Evolutionary conservation across 2,113 vertebrate genomes (phyloP).

Genomic region (Grantiella picta): DNA sequence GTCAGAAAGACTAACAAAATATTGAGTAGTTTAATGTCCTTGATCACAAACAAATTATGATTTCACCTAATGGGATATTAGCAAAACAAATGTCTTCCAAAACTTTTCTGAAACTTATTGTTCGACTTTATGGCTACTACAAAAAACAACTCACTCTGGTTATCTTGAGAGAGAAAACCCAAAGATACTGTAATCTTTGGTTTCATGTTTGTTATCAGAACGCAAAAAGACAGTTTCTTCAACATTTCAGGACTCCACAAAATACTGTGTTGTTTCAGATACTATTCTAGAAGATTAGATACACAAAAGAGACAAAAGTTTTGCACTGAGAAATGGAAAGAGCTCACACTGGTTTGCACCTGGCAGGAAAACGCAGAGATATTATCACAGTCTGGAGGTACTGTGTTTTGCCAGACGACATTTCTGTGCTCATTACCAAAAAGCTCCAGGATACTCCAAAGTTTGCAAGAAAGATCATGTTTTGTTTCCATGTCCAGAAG

Average conservation of each 20-base stretch:
- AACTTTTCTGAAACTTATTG: not conserved
- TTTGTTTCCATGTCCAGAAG: not conserved
- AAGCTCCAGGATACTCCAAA: not conserved
- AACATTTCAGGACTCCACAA: not conserved
- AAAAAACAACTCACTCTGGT: not conserved
- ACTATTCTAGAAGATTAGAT: not conserved
- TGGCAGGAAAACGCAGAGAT: constrained; percentile 24
- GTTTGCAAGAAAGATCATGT: not conserved
- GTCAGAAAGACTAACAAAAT: not conserved
- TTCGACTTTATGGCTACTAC: not conserved
- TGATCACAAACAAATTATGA: not conserved
- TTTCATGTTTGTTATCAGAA: not conserved
- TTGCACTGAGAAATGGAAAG: not conserved
- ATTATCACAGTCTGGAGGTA: constrained; percentile 12
- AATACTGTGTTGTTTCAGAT: not conserved
- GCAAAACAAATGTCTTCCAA: not conserved
- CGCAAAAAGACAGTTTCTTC: not conserved
- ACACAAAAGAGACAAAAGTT: constrained; percentile 8
- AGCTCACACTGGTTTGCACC: constrained; percentile 33
- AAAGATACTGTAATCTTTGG: not conserved
- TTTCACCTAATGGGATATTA: not conserved
- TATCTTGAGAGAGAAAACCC: not conserved
- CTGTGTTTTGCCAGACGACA: constrained; percentile 5
- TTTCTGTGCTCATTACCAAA: not conserved
- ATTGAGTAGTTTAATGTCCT: not conserved